A percentile compares a stretch with the other conserved stretches of the same genome.
phyloP scores from a whole-genome alignment of 2,113 vertebrate species.

The Cyanoramphus novaezelandiae region DNA sequence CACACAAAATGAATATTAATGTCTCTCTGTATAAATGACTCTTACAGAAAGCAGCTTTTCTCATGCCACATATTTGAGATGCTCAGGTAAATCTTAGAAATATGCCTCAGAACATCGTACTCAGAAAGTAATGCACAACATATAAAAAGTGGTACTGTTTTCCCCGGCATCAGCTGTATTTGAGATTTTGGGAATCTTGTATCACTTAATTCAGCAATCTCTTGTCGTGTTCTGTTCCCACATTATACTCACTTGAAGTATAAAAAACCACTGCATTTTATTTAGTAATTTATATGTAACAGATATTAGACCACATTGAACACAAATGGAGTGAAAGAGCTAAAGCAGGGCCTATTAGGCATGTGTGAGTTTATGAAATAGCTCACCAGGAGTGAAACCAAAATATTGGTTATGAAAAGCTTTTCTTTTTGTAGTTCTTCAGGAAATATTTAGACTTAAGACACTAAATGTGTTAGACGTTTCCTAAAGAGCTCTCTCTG shows the following conservation, averaged over 20 bases:
- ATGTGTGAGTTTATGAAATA: neutral
- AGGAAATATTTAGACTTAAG: neutral
- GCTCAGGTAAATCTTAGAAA: neutral
- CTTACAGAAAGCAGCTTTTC: neutral
- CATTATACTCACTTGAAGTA: neutral
- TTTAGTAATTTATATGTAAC: neutral
- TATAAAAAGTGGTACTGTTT: neutral
- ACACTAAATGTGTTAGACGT: neutral
- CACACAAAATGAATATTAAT: neutral
- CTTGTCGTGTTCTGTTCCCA: neutral
- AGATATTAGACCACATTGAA: neutral
- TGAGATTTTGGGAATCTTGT: slow-evolving; percentile 4
- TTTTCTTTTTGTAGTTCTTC: neutral
- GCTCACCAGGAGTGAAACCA: neutral
- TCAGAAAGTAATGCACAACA: neutral
- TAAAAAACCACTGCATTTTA: neutral
- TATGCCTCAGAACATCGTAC: neutral
- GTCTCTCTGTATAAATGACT: neutral
- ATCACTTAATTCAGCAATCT: slow-evolving; percentile 8
- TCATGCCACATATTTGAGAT: neutral
- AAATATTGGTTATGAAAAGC: neutral
- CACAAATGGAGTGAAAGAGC: neutral
- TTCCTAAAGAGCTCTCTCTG: neutral
- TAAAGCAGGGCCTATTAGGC: neutral
- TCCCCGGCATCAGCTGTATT: neutral